A percentile compares a stretch with the other conserved stretches of the same genome.
Conservation (phyloP, 2,797 vertebrate species). For the Sebastes matsubarae region DNA sequence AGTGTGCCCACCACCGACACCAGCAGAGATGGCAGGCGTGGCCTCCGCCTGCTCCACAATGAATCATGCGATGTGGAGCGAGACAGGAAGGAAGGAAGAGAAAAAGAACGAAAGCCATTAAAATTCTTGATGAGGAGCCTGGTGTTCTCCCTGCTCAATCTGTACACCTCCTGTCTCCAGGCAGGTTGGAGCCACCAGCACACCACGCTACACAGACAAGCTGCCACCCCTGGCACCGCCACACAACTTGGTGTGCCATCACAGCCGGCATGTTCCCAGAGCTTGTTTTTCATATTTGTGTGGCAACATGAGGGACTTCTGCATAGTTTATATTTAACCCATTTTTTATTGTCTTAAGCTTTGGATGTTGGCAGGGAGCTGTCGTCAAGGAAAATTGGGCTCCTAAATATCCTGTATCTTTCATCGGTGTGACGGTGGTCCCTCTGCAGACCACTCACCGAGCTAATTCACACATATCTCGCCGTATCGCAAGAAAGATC, state of each 20-base stretch:
- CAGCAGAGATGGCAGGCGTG: conserved; percentile 49
- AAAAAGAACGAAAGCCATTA: conserved; percentile 40
- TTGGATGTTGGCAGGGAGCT: conserved; percentile 11
- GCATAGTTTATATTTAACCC: conserved; percentile 20
- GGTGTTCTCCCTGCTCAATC: conserved; percentile 69
- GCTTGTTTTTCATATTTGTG: conserved; percentile 42
- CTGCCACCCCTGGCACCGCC: conserved; percentile 70
- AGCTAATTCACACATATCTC: conserved; percentile 36
- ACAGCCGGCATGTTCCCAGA: conserved; percentile 54
- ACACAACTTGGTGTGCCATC: conserved; percentile 52
- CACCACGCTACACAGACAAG: conserved; percentile 66
- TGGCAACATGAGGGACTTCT: conserved; percentile 29
- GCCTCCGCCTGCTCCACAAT: conserved; percentile 58
- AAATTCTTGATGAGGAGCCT: conserved; percentile 66
- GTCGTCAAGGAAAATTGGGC: conserved; percentile 15
- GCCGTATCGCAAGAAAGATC: conserved; percentile 9
- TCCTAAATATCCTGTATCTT: conserved; percentile 20
- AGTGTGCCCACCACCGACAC: conserved; percentile 21
- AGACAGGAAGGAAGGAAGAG: conserved; percentile 72
- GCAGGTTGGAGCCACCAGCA: conserved; percentile 70
- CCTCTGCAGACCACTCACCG: conserved; percentile 14
- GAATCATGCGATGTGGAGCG: conserved; percentile 56
- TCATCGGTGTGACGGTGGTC: neutral
- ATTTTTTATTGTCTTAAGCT: conserved; percentile 13
- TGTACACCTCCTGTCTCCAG: conserved; percentile 76